Conservation (phyloP, 2,888 invertebrate genomes). For the Philonicus albiceps region DNA sequence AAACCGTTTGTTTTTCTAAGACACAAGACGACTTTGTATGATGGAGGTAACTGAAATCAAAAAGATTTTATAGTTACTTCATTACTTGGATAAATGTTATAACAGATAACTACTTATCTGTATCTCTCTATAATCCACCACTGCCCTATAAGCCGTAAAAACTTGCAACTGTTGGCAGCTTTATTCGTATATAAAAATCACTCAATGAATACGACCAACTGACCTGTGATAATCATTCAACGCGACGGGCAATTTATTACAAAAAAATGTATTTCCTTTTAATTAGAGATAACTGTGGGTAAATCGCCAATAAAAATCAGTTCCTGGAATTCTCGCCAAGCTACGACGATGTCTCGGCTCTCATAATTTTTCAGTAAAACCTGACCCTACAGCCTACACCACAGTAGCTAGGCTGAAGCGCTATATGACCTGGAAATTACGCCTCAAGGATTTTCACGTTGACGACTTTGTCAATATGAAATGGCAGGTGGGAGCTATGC, state of each 20-base stretch:
- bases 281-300: neutral
- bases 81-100: neutral
- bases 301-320: neutral
- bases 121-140: neutral
- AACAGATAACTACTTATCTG: neutral
- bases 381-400: neutral
- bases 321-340: neutral
- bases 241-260: neutral
- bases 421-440: constrained; percentile 18
- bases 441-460: constrained; percentile 25
- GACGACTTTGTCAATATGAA: constrained; percentile 27
- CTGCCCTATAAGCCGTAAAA: neutral
- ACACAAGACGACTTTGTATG: no score
- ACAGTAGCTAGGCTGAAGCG: neutral
- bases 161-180: neutral
- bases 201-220: neutral
- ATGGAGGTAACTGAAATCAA: no score
- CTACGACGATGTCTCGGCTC: neutral
- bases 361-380: neutral
- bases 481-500: constrained; percentile 1
- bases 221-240: neutral
- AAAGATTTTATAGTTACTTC: no score
- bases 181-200: neutral
- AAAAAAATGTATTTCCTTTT: neutral
- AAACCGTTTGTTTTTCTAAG: no score